Conservation (phyloP, 2,888 invertebrate genomes). For the Campaea margaritaria region DNA sequence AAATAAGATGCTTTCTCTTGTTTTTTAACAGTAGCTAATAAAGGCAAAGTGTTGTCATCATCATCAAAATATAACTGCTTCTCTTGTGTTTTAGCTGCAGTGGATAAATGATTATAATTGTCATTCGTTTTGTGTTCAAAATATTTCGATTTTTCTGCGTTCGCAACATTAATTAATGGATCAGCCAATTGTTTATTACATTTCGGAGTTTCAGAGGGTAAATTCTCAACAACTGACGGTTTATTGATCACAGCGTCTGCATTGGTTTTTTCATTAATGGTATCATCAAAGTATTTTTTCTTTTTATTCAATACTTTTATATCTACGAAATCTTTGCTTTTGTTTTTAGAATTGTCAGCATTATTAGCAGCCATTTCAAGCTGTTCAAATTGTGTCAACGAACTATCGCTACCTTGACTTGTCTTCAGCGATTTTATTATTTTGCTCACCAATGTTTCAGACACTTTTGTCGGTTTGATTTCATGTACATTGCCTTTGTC, state of each 20-base stretch:
- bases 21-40: not conserved
- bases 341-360: conserved; percentile 23
- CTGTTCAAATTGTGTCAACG: conserved; percentile 63
- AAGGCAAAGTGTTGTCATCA: conserved; percentile 1
- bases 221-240: not conserved
- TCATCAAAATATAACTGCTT: conserved; percentile 17
- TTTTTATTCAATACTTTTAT: conserved; percentile 59
- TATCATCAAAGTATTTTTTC: conserved; percentile 41
- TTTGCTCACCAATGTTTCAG: conserved; percentile 55
- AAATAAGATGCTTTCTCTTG: not conserved
- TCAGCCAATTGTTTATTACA: not conserved
- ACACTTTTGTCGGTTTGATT: conserved; percentile 30
- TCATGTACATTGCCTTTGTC: conserved; percentile 5
- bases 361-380: conserved; percentile 55
- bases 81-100: conserved; percentile 16
- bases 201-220: not conserved
- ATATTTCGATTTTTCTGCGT: conserved; percentile 3
- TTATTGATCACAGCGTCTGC: not conserved
- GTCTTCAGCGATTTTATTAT: conserved; percentile 56
- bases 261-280: conserved; percentile 14
- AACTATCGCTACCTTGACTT: conserved; percentile 55
- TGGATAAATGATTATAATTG: not conserved
- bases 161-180: not conserved
- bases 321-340: conserved; percentile 45
- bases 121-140: conserved; percentile 2